Percentiles rank a stretch among this genome's conserved stretches.
These are phyloP conservation scores for Porites divaricata DNA, from an alignment of 92 coral and sea anemone species.

Conservation along the genomic window DNA sequence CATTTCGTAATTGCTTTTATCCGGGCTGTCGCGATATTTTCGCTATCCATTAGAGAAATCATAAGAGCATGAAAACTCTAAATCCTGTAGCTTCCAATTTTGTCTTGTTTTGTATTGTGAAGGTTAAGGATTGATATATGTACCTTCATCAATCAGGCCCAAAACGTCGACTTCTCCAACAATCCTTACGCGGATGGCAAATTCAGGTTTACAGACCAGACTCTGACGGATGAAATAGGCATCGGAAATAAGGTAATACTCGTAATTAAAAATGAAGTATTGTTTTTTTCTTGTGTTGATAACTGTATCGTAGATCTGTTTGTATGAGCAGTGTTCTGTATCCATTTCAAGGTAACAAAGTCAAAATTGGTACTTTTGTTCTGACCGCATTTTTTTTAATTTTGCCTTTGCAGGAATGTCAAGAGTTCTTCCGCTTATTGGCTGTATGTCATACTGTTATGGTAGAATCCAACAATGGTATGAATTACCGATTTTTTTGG, in stretches of 20 bases:
- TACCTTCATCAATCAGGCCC: slow-evolving; percentile 30
- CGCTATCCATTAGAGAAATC: too few relatives aligned
- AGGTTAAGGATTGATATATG: too few relatives aligned
- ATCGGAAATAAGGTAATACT: slow-evolving; percentile 65
- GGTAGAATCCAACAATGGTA: slow-evolving; percentile 83
- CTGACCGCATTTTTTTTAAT: background rate
- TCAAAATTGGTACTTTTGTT: background rate
- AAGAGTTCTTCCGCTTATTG: slow-evolving; percentile 86
- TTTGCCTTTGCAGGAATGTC: slow-evolving; percentile 68
- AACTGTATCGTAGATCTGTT: too few relatives aligned
- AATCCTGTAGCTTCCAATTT: too few relatives aligned
- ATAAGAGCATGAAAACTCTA: too few relatives aligned
- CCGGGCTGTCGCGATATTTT: too few relatives aligned
- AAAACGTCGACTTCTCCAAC: slow-evolving; percentile 82
- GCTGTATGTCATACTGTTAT: slow-evolving; percentile 98
- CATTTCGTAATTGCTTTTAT: too few relatives aligned
- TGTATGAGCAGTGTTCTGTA: background rate
- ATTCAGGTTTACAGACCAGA: slow-evolving; percentile 80
- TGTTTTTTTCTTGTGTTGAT: background rate
- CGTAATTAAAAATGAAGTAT: too few relatives aligned
- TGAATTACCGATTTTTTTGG: background rate
- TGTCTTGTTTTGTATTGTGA: too few relatives aligned
- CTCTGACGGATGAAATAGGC: slow-evolving; percentile 65
- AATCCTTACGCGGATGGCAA: slow-evolving; percentile 89
- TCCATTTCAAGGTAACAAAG: background rate